Base-by-base conservation (phyloP, 2,888 invertebrate genomes). In the Holacanthella duospinosa region DNA sequence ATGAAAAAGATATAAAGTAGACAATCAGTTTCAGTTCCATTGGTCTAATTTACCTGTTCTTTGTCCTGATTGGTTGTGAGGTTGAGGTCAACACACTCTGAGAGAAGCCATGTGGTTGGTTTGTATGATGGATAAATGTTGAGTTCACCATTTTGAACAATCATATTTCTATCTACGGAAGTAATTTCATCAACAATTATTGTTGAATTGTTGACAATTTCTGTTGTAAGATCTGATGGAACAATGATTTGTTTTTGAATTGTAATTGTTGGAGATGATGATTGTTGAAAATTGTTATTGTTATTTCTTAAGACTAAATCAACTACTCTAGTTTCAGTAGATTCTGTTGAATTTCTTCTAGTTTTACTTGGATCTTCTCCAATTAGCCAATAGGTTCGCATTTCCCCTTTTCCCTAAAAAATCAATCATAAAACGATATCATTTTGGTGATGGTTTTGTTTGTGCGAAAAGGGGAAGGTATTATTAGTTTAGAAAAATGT, bases 381-480 rank as follows among this genome's bases (percentile, higher is more conserved):
- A 0, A 82, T 77, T 1, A 87, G 77, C 87, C 87, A 88, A 78
- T 84, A 86, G 0, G 87, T 87, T 67, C 81, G 78, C 85, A 87
- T 86, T 66, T 86, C 84, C 2, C 87, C 87, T 78, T 87, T 87
- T 0, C 87, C 87, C 86, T 86, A 92, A 60, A 93, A 82, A 55
- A 21, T 28, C 21, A 26, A 19, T 24, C 26, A 29, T 48, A n/a
- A 21, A n/a, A n/a, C n/a, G 24, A 2, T 26, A 59, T 43, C 25
- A 36, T 36, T 36, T 36, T 12, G 36, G 36, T n/a, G n/a, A n/a
- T n/a, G n/a, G n/a, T n/a, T n/a, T n/a, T n/a, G n/a, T n/a, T n/a
- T n/a, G n/a, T n/a, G n/a, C n/a, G n/a, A n/a, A n/a, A n/a, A n/a
- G n/a, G n/a, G n/a, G n/a, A n/a, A n/a, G n/a, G n/a, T n/a, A n/a